Evolutionary conservation across 2,888 invertebrate genomes (phyloP).

Genomic region (Apamea sordens): DNA sequence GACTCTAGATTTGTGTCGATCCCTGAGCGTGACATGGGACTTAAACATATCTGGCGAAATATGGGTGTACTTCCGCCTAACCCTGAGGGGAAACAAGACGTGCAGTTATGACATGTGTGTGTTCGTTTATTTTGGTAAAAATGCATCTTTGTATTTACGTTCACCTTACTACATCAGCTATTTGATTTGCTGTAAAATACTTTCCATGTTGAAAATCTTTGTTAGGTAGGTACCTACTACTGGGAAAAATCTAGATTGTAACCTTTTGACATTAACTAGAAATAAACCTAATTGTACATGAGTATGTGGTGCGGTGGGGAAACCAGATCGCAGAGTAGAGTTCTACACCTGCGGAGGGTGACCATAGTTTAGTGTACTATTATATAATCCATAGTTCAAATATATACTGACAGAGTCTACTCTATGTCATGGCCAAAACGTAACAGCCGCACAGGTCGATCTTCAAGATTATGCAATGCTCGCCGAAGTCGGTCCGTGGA

Average conservation of each 20-base stretch:
- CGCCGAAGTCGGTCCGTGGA: not conserved
- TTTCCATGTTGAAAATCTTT: not conserved
- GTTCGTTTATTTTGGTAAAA: not conserved
- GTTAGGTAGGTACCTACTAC: too few relatives aligned
- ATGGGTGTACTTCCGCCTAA: too few relatives aligned
- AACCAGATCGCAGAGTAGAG: conserved; percentile 13
- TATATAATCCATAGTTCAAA: not conserved
- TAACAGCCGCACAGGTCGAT: not conserved
- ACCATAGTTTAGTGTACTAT: not conserved
- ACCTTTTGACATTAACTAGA: not conserved
- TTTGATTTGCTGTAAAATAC: not conserved
- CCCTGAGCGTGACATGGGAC: too few relatives aligned
- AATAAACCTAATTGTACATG: conserved; percentile 10
- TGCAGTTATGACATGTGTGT: not conserved
- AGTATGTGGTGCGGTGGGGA: not conserved
- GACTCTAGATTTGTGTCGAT: too few relatives aligned
- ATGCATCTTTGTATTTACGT: not conserved
- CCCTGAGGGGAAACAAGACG: not conserved
- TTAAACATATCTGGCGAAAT: not conserved
- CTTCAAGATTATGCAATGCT: not conserved
- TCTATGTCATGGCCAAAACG: not conserved
- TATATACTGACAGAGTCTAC: not conserved
- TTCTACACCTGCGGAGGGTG: conserved; percentile 24
- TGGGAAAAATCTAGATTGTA: not conserved
- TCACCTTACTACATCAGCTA: not conserved